Percentiles rank a stretch among this genome's conserved stretches.
These are phyloP conservation scores for Pelecanus crispus DNA, from an alignment of 2,113 vertebrate genomes.

Conservation along the genomic window DNA sequence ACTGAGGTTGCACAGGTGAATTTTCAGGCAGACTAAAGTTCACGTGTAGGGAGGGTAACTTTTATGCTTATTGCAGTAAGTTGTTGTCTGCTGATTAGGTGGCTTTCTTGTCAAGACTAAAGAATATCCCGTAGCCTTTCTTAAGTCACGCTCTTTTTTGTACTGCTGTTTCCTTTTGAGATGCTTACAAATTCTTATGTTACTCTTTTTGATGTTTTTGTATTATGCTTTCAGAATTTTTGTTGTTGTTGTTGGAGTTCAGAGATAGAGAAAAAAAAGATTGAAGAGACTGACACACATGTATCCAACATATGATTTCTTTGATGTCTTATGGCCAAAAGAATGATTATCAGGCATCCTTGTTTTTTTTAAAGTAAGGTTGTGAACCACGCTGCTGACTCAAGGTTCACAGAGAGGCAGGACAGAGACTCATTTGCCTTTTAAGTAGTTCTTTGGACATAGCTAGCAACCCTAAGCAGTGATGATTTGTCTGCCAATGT, in stretches of 20 bases:
- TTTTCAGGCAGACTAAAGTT: neutral
- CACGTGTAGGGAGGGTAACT: neutral
- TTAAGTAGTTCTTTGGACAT: neutral
- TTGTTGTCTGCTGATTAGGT: neutral
- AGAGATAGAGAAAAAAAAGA: neutral
- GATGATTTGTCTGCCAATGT: neutral
- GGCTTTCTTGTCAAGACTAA: neutral
- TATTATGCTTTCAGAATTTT: neutral
- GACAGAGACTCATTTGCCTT: neutral
- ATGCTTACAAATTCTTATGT: neutral
- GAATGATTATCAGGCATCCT: neutral
- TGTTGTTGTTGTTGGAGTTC: slow-evolving; percentile 44
- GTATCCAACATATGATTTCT: neutral
- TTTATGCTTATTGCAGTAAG: neutral
- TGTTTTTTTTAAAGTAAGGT: neutral
- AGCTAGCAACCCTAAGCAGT: too few species aligned
- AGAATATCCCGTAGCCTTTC: neutral
- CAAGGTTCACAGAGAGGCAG: neutral
- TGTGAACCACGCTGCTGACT: neutral
- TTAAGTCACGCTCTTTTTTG: neutral
- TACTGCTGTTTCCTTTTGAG: neutral
- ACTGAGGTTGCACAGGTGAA: neutral
- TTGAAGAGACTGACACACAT: neutral
- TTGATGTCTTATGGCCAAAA: neutral
- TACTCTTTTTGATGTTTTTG: neutral